Conservation (phyloP, 2,113 vertebrate genomes). For the Tricholaema leucomelas region DNA sequence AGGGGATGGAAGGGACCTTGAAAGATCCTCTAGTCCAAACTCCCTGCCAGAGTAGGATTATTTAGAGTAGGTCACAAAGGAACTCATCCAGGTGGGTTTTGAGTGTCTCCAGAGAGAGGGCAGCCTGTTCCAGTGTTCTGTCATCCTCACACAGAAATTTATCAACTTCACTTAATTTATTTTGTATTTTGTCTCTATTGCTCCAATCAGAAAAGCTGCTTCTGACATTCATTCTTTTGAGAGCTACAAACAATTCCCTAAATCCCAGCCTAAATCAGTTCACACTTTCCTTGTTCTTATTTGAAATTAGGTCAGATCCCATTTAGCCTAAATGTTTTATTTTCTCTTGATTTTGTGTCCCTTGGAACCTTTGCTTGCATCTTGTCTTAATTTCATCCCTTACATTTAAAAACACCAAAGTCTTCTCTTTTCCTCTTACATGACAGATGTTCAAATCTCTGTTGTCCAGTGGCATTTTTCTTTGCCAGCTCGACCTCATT, state of each 20-base stretch:
- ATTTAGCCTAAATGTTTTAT: neutral
- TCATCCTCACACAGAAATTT: neutral
- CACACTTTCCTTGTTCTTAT: neutral
- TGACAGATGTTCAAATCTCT: neutral
- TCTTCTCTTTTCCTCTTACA: neutral
- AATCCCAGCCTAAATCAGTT: neutral
- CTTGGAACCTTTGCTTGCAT: neutral
- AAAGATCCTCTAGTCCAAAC: too few species aligned
- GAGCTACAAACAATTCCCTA: neutral
- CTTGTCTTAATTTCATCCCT: neutral
- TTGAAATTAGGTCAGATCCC: neutral
- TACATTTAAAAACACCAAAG: neutral
- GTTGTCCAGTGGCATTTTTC: neutral
- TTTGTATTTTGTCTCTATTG: neutral
- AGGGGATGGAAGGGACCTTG: too few species aligned
- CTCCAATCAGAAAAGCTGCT: neutral
- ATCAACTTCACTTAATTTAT: neutral
- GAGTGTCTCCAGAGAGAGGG: too few species aligned
- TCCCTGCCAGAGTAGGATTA: too few species aligned
- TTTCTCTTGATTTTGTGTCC: neutral
- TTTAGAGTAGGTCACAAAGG: too few species aligned
- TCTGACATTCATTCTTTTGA: neutral
- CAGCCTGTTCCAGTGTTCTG: too few species aligned
- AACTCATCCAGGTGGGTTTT: too few species aligned
- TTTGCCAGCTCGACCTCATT: neutral